Evolutionary conservation across 2,888 invertebrate species (phyloP).

Genomic region (Anthrax anthrax): DNA sequence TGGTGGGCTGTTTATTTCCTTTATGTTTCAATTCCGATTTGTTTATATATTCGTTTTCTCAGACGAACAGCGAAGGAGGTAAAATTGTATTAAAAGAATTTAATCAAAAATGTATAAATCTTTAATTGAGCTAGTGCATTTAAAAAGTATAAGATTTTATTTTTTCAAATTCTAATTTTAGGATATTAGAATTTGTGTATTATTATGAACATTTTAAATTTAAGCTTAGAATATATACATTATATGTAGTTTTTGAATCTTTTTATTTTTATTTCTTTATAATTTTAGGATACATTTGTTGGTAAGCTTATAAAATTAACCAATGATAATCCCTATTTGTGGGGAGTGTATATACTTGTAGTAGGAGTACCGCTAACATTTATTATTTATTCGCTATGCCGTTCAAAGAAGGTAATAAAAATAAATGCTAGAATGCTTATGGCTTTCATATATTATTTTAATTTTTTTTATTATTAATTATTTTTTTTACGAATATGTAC

Average conservation of each 20-base stretch:
- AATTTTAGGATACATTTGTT: constrained; percentile 61
- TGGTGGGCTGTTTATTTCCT: constrained; percentile 67
- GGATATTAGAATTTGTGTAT: no score
- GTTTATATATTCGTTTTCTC: constrained; percentile 54
- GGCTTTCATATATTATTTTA: no score
- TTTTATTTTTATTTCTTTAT: constrained; percentile 14
- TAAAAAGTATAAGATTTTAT: no score
- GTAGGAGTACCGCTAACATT: constrained; percentile 66
- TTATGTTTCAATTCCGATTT: constrained; percentile 60
- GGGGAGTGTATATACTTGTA: constrained; percentile 69
- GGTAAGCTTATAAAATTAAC: constrained; percentile 61
- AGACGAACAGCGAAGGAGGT: constrained; percentile 52
- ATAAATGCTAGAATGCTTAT: not conserved
- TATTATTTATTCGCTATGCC: constrained; percentile 70
- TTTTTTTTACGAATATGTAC: no score
- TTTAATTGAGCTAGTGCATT: not conserved
- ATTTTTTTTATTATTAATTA: not conserved
- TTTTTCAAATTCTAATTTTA: no score
- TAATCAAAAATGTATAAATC: not conserved
- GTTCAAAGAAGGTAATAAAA: constrained; percentile 37
- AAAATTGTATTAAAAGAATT: constrained; percentile 13
- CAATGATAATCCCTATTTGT: constrained; percentile 79
- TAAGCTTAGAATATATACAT: no score
- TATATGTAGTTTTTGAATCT: not conserved
- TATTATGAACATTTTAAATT: no score